Percentiles rank a stretch among this genome's conserved stretches.
phyloP scores from a whole-genome alignment of 2,888 invertebrate genomes.

The Cheilosia vernalis region DNA sequence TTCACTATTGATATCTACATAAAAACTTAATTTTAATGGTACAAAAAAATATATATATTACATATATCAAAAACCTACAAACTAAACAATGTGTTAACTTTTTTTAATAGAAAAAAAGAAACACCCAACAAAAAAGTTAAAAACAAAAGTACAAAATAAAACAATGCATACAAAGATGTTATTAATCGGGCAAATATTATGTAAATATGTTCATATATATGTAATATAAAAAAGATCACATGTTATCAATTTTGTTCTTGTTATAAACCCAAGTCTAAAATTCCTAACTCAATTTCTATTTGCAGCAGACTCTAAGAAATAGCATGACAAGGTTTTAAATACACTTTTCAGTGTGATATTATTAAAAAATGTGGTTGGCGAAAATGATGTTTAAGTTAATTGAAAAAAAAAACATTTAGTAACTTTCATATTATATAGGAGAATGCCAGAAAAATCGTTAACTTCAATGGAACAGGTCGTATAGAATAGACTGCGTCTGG shows the following conservation, averaged over 20 bases:
- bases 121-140: constrained; percentile 19
- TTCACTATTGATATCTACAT: background rate
- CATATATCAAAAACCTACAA: constrained; percentile 45
- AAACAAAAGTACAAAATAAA: constrained; percentile 25
- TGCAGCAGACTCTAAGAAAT: constrained; percentile 46
- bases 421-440: background rate
- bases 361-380: background rate
- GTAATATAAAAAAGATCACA: constrained; percentile 70
- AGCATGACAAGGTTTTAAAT: background rate
- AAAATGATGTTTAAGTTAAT: background rate
- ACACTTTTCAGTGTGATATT: background rate
- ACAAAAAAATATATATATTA: constrained; percentile 29
- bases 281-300: constrained; percentile 25
- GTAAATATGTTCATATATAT: constrained; percentile 66
- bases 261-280: constrained; percentile 49
- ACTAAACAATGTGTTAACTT: constrained; percentile 22
- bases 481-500: no score
- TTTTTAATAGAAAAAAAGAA: background rate
- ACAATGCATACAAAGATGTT: constrained; percentile 43
- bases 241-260: constrained; percentile 63
- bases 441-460: no score
- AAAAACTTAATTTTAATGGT: constrained; percentile 31
- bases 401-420: background rate
- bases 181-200: constrained; percentile 63
- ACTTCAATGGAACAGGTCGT: no score